Base-by-base conservation (phyloP, 2,888 invertebrate species). In the Limenitis camilla region DNA sequence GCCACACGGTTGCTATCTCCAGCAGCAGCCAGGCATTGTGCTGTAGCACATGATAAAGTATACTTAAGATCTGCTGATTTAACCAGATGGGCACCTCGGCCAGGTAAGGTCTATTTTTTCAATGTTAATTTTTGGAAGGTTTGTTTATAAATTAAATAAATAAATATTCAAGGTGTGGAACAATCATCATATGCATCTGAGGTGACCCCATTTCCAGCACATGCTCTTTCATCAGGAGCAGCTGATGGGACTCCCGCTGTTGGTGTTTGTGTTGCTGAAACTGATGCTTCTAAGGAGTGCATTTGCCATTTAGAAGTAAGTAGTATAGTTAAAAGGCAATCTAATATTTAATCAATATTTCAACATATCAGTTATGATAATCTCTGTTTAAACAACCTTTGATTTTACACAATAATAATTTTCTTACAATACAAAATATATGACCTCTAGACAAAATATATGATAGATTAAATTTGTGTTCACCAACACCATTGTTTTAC, bases 41-140 rank as follows among this genome's bases (percentile, higher is more conserved):
- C 90, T 0, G 92, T 94, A 69, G 96, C 97, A 6, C 83, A 89
- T 29, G 92, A 92, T 52, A 90, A 92, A 47, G 93, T 94, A 4
- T 96, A 92, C 72, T 92, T 95, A 35, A 89, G 95, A 53, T 91
- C 93, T 62, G 90, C 91, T 35, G 96, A 96, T 80, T 81, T 96
- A 11, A 90, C 93, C 58, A 89, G 92, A 40, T 96, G 96, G 95
- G 90, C 93, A 28, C 91, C 92, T 27, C 78, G 92, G 64, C 93
- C 94, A 72, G 94, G 95, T 94, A 74, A 76, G 27, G 41, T 5
- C 41, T 28, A 29, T 35, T 31, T 8, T 8, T 28, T 42, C 35
- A 11, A 10, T 47, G 6, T 10, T 40, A 8, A 19, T 29, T 10
- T 30, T 30, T 9, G 27, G 9, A 9, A 39, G n/a, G 41, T 9